A percentile compares a stretch with the other conserved stretches of the same genome.
These are phyloP conservation scores for Periophthalmus magnuspinnatus DNA, from an alignment of 2,797 vertebrate genomes.

Conservation along the genomic window DNA sequence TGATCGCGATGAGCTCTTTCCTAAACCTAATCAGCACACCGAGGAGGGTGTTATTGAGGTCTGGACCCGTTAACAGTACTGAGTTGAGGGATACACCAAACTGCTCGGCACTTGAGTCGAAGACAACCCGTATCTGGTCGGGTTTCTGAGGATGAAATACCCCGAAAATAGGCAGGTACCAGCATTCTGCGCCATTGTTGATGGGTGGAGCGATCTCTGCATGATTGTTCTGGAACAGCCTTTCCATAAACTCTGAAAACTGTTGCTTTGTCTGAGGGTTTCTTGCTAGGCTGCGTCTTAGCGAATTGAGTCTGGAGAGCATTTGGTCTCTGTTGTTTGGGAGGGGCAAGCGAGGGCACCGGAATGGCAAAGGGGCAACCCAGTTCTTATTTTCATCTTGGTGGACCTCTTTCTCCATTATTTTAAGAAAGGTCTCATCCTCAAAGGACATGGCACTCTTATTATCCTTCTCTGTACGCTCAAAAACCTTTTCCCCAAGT, in stretches of 20 bases:
- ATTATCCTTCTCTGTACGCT: slow-evolving; percentile 8
- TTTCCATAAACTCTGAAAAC: slow-evolving; percentile 4
- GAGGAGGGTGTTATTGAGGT: too few species aligned
- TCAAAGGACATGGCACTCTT: slow-evolving; percentile 32
- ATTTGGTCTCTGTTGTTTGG: not conserved
- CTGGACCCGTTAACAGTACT: too few species aligned
- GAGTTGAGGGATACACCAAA: too few species aligned
- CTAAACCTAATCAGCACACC: too few species aligned
- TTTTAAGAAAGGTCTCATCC: slow-evolving; percentile 21
- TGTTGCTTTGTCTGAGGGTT: slow-evolving; percentile 4
- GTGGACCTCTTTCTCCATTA: slow-evolving; percentile 18
- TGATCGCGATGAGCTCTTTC: not conserved
- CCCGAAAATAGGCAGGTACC: not conserved
- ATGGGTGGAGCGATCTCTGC: not conserved
- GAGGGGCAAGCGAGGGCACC: not conserved
- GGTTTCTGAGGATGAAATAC: too few species aligned
- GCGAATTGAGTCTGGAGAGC: too few species aligned
- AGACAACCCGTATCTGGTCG: too few species aligned
- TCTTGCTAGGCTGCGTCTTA: not conserved
- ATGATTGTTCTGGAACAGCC: slow-evolving; percentile 2
- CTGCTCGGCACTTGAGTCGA: too few species aligned
- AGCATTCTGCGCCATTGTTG: not conserved
- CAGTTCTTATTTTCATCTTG: slow-evolving; percentile 25
- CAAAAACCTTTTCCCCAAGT: slow-evolving; percentile 19
- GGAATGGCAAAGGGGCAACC: slow-evolving; percentile 25